Base-by-base conservation (phyloP, 2,113 vertebrate genomes). In the Forbesichthys papilliferus region DNA sequence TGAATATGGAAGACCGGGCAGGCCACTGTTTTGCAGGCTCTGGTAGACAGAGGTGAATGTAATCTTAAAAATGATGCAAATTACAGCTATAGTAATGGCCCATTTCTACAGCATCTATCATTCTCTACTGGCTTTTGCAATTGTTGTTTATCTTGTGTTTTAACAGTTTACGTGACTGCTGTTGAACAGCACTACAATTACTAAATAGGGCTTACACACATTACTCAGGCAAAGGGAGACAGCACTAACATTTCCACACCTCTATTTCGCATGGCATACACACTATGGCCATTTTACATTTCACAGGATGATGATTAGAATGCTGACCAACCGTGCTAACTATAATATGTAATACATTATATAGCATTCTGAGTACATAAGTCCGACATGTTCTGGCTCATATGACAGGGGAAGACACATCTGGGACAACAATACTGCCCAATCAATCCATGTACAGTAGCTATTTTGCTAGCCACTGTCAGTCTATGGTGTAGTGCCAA, bases 1-100 rank as follows among this genome's bases (percentile, higher is more conserved):
- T 91, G 90, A 93, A 91, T 91, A 91, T 90, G 90, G 87, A 91
- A 92, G 90, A 90, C 88, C 76, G 81, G 75, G 78, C 74, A 47
- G 68, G 82, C 79, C 71, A 83, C 77, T 76, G 83, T 89, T 88
- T 88, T 70, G 81, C 79, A 83, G 72, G 79, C 81, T 83, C 79
- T 74, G 78, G 69, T 77, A 90, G 82, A 88, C 78, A 81, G 81
- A 86, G 86, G 80, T 87, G 85, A 87, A 90, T 81, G 68, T 90
- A 89, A 91, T 90, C 84, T 89, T 89, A 78, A 88, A 92, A 92
- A 93, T 88, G 89, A 93, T 90, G 88, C 83, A 92, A 91, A 92
- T 92, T 92, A 89, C 84, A 88, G 83, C 88, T 85, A 87, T 87
- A 87, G 84, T 81, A 68, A 82, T 81, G 83, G 82, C 78, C 77